Evolutionary conservation across 2,113 vertebrate species (phyloP), one percentile per base, ranked within the genome.

Genomic region (Sphaerodactylus townsendi): DNA sequence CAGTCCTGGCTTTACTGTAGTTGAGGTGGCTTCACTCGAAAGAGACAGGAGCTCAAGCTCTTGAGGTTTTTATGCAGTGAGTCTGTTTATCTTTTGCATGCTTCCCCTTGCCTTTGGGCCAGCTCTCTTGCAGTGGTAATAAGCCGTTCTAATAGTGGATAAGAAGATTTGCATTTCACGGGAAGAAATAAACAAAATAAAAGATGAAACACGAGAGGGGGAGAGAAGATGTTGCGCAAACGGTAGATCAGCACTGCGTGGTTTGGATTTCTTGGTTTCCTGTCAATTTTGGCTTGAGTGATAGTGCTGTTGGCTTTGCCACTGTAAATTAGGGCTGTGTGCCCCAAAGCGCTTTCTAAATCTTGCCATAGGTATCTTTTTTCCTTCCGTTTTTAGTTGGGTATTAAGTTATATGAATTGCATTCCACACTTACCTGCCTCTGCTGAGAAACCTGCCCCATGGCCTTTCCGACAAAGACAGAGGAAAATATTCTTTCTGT

Each of bases 241-340:
- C 75, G 59, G 81, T 73, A 30, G 82, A 80, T 90, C 65, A 89
- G 5, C 88, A 59, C 17, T 78, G 80, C 83, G 25, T 87, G 41
- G 2, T 2, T 74, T 6, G 10, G 62, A 84, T 84, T 72, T 37
- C 89, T 86, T 93, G 77, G 81, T 88, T 88, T 90, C 78, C 25
- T 89, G 77, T 68, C 14, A 10, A 1, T 1, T 72, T 4, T 23
- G 19, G 65, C 83, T 83, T 30, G 83, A 81, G 79, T 78, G 84
- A 68, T 93, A 94, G 37, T 33, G 44, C 86, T 91, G 85, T 92
- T 93, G 75, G 91, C 19, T 95, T 93, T 87, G 17, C 92, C 92
- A 84, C 92, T 85, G 87, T 88, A 86, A 93, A 92, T 81, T 79
- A 86, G 85, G 86, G 91, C 92, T 93, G 50, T 75, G 87, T 83